A percentile compares a stretch with the other conserved stretches of the same genome.
These are phyloP conservation scores for Eulemur rufifrons DNA, from an alignment of 2,113 vertebrate genomes.

Conservation along the genomic window DNA sequence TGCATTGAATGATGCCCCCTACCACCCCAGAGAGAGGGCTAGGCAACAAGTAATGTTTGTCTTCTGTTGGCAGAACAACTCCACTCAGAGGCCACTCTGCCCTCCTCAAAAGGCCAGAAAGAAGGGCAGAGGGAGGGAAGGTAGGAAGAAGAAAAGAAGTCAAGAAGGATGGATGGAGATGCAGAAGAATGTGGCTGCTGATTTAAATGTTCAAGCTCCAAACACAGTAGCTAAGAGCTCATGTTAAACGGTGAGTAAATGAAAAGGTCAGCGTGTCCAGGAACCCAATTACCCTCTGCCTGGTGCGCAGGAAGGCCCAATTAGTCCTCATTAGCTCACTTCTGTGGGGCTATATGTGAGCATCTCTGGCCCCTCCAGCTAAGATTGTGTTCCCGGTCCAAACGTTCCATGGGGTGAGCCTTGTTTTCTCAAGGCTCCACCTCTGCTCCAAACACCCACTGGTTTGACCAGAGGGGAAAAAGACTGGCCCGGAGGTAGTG, in stretches of 20 bases:
- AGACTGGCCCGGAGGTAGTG: neutral
- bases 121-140: neutral
- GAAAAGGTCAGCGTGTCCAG: constrained; percentile 59
- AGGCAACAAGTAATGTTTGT: constrained; percentile 25
- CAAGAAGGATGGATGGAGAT: neutral
- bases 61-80: neutral
- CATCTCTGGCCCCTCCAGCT: constrained; percentile 43
- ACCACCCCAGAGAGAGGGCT: neutral
- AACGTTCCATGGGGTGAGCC: constrained; percentile 61
- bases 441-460: constrained; percentile 72
- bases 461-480: constrained; percentile 59
- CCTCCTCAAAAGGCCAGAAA: constrained; percentile 14
- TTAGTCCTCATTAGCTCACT: constrained; percentile 64
- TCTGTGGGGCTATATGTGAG: constrained; percentile 27
- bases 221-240: constrained; percentile 44
- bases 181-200: constrained; percentile 32
- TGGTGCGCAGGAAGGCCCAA: constrained; percentile 54
- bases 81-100: neutral
- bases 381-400: constrained; percentile 56
- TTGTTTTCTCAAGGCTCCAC: constrained; percentile 73
- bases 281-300: constrained; percentile 65
- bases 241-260: constrained; percentile 55
- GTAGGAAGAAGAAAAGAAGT: neutral
- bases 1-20: neutral
- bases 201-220: constrained; percentile 64